A percentile compares a stretch with the other conserved stretches of the same genome.
Conservation (phyloP, 2,113 vertebrate species). For the Oenanthe oenanthe region DNA sequence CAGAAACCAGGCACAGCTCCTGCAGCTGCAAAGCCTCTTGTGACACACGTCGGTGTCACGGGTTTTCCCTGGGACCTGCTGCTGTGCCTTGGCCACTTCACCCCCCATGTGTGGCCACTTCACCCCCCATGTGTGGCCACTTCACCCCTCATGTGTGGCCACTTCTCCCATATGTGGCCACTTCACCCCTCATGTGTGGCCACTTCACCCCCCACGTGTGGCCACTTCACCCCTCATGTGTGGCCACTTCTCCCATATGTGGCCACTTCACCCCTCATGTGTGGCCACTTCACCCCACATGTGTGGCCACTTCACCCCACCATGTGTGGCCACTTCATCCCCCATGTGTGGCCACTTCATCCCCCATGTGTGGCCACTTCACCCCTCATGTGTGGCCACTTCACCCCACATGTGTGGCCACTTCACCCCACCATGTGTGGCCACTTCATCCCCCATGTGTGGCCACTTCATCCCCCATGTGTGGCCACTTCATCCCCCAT, state of each 20-base stretch:
- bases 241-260: no score
- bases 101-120: background rate
- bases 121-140: fast-evolving
- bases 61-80: background rate
- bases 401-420: fast-evolving
- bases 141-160: fast-evolving
- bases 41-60: fast-evolving
- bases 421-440: fast-evolving
- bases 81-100: background rate
- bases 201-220: fast-evolving
- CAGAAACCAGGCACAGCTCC: background rate
- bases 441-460: fast-evolving
- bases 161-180: background rate
- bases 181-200: fast-evolving
- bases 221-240: fast-evolving
- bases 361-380: fast-evolving
- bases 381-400: no score
- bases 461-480: no score
- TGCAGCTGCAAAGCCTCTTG: background rate
- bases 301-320: background rate
- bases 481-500: no score
- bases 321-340: background rate
- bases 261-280: no score
- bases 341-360: fast-evolving
- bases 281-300: no score